phyloP scores from a whole-genome alignment of 2,113 vertebrate genomes.

The Eptesicus fuscus region DNA sequence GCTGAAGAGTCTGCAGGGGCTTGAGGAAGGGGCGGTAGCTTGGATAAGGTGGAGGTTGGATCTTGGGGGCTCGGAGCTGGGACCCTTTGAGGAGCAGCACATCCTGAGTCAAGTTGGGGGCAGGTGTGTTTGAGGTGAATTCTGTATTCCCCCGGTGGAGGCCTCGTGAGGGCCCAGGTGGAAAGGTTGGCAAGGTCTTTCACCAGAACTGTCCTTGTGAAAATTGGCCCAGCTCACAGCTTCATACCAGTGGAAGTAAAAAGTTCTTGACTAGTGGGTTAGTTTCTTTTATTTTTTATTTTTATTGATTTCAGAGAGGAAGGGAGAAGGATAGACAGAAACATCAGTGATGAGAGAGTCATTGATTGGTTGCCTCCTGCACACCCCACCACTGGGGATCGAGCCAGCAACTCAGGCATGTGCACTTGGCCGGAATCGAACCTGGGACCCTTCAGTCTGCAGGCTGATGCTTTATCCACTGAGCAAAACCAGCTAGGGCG shows the following conservation, averaged over 20 bases:
- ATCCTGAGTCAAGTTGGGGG: background rate
- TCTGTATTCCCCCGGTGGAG: fast-evolving
- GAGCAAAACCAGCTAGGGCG: too few relatives aligned
- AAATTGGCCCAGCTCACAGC: background rate
- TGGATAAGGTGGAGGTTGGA: background rate
- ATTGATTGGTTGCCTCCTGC: too few relatives aligned
- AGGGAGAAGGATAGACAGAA: too few relatives aligned
- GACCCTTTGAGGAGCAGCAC: background rate
- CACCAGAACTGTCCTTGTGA: background rate
- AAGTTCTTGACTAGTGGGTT: background rate
- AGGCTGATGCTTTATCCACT: too few relatives aligned
- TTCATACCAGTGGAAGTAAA: background rate
- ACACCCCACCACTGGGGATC: too few relatives aligned
- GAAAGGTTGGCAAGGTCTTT: background rate
- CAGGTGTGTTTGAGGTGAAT: background rate
- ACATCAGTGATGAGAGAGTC: too few relatives aligned
- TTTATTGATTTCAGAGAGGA: too few relatives aligned
- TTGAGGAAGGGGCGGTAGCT: background rate
- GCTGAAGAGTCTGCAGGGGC: background rate
- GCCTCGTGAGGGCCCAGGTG: background rate
- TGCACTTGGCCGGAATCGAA: too few relatives aligned
- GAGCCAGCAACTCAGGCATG: too few relatives aligned
- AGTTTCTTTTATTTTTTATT: background rate
- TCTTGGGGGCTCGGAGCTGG: fast-evolving
- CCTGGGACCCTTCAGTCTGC: too few relatives aligned